A percentile compares a stretch with the other conserved stretches of the same genome.
Evolutionary conservation across 1,140 invertebrate genomes (phyloP).

Genomic region (Drosophila sturtevanti): DNA sequence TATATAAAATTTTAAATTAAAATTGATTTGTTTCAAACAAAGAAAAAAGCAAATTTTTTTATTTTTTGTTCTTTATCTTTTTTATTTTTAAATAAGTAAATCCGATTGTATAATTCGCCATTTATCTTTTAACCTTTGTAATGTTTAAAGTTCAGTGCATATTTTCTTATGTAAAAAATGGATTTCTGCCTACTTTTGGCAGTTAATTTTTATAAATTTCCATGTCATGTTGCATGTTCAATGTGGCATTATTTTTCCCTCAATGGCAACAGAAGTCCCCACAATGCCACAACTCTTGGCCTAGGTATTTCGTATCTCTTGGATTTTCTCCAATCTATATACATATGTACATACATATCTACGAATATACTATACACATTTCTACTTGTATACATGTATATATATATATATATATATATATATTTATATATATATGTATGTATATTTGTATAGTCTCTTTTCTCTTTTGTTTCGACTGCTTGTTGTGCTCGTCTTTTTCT

Average conservation of each 20-base stretch:
- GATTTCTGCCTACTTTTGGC: slow-evolving; percentile 52
- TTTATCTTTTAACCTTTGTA: too few relatives aligned
- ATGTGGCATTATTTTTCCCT: slow-evolving; percentile 40
- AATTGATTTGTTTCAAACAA: too few relatives aligned
- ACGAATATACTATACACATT: not conserved
- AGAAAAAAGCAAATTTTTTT: too few relatives aligned
- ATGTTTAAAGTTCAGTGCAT: slow-evolving; percentile 54
- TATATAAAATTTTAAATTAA: too few relatives aligned
- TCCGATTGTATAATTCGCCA: too few relatives aligned
- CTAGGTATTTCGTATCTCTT: not conserved
- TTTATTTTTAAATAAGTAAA: too few relatives aligned
- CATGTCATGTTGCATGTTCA: slow-evolving; percentile 49
- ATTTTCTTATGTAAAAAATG: slow-evolving; percentile 28
- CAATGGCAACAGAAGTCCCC: slow-evolving; percentile 11
- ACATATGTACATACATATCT: not conserved
- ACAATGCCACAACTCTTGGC: slow-evolving; percentile 33
- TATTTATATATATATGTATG: slow-evolving; percentile 33
- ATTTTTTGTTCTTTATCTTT: too few relatives aligned
- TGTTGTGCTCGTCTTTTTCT: slow-evolving; percentile 57
- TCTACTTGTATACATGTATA: slow-evolving; percentile 7
- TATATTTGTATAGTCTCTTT: slow-evolving; percentile 24
- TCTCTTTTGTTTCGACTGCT: slow-evolving; percentile 31
- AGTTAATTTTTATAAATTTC: slow-evolving; percentile 80
- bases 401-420: slow-evolving; percentile 7
- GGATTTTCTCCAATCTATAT: slow-evolving; percentile 10